Evolutionary conservation across 2,888 invertebrate genomes (phyloP), one percentile per base, ranked within the genome.

Genomic region (Amaurobius ferox): DNA sequence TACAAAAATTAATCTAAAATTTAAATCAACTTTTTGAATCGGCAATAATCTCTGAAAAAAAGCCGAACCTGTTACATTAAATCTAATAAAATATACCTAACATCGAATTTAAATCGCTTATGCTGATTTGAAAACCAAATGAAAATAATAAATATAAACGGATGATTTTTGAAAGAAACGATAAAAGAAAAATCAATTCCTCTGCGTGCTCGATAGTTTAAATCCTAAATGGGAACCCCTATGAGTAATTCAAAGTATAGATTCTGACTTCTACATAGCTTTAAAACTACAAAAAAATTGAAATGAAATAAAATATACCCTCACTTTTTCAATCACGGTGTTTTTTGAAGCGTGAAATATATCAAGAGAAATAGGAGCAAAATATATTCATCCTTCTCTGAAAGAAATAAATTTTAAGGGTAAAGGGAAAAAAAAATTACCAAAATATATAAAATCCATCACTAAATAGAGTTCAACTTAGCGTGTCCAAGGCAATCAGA

Each of bases 401-500:
- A 28, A 55, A 80, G 62, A 61, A 19, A 73, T 16, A 44, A 16
- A 44, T 44, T 44, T 44, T 11, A 80, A 39, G 23, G 35, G 39
- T 35, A 26, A 40, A 70, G 16, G 26, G 62, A 16, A 40, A 64
- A 55, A 67, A 48, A 40, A 55, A 64, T 64, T 64, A 23, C 28
- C 7, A 71, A 71, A 62, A 44, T 66, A 32, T 68, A 61, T 61
- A 68, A 67, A 72, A 80, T 73, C 73, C 68, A 67, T 80, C 68
- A 80, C 71, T 80, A 80, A 80, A 80, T 80, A 74, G 61, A 55
- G 40, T 73, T 74, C 80, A 74, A 67, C 73, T 67, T 67, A 66
- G 80, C 73, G 73, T 80, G 73, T 67, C 80, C 73, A 28, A 74
- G 39, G 68, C 80, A 80, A 80, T 80, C 80, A 80, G 80, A 68